Evolutionary conservation across 2,888 invertebrate species (phyloP), one percentile per base, ranked within the genome.

Genomic region (Cantharis flavilabris): DNA sequence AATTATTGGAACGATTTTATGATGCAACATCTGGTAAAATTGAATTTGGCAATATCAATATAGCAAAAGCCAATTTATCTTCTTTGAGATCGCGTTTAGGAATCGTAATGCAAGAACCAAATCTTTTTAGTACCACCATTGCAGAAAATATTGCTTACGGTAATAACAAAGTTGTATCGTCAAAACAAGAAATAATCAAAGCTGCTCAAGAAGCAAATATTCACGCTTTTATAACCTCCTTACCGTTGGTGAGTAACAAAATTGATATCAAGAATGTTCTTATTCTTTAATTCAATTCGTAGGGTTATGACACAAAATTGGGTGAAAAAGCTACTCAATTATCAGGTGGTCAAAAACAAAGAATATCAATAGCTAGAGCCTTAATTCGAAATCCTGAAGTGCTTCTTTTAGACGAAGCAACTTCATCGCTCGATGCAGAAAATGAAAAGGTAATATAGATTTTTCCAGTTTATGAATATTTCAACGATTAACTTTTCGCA

Each of bases 141-240:
- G 92, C 91, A 0, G 96, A 98, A 82, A 98, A 98, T 88, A 98
- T 98, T 81, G 94, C 95, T 0, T 98, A 98, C 85, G 98, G 98
- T 3, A 95, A 96, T 85, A 96, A 96, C 85, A 88, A 89, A 0
- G 88, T 94, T 13, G 86, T 86, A 3, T 92, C 94, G 0, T 84
- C 89, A 1, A 92, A 92, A 88, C 91, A 92, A 70, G 96, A 97
- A 85, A 91, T 97, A 70, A 93, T 96, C 1, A 90, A 91, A 26
- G 94, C 95, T 0, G 95, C 96, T 0, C 93, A 92, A 84, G 93
- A 94, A 85, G 96, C 97, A 0, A 97, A 97, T 84, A 96, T 97
- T 83, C 97, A 97, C 85, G 93, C 92, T 83, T 97, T 97, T 84
- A 93, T 97, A 72, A 84, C 91, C 1, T 91, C 93, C 9, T 88